Evolutionary conservation across 2,888 invertebrate species (phyloP), one percentile per base, ranked within the genome.

Genomic region (Caenorhabditis japonica): DNA sequence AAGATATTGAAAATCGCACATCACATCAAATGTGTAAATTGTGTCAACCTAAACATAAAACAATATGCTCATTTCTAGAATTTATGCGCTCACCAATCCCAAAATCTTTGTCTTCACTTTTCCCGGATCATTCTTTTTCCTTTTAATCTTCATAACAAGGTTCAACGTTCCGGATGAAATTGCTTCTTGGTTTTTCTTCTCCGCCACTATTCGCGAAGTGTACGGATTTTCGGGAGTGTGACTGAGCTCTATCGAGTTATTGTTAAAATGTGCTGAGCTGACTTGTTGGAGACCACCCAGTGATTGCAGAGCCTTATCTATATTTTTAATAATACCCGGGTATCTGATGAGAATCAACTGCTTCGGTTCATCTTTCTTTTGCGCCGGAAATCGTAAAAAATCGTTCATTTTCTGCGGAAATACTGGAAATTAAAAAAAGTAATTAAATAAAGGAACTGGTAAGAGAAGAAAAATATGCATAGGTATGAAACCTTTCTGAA

Each of bases 1-100:
- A 71, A 97, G 89, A 88, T 92, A 97, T 89, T 97, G 96, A 88
- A 94, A 97, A 89, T 97, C 97, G 88, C 92, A 93, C 85, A 95
- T 82, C 19, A 77, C 68, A 12, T 82, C 79, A 72, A 87, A 87
- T 5, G 78, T 61, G 68, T 82, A 84, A 7, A 84, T 64, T 10
- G 76, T 76, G 33, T 77, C 76, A n/a, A 85, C 79, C 84, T 85
- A 53, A 44, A 81, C 59, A 23, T 12, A 8, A 39, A 7, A 7
- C 17, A 13, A 17, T 17, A 34, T n/a, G 0, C 38, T 43, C 39
- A 41, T 27, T 19, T 21, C 4, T 36, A 15, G 2, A 25, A n/a
- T 13, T 30, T 10, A 4, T 34, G 1, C 13, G 17, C 58, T 44
- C 46, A 83, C 83, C 58, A 83, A 41, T 60, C 83, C 83, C 34